Evolutionary conservation across 23 tunicate species (phyloP), one percentile per base, ranked within the genome.

Genomic region (Pegea sp.): DNA sequence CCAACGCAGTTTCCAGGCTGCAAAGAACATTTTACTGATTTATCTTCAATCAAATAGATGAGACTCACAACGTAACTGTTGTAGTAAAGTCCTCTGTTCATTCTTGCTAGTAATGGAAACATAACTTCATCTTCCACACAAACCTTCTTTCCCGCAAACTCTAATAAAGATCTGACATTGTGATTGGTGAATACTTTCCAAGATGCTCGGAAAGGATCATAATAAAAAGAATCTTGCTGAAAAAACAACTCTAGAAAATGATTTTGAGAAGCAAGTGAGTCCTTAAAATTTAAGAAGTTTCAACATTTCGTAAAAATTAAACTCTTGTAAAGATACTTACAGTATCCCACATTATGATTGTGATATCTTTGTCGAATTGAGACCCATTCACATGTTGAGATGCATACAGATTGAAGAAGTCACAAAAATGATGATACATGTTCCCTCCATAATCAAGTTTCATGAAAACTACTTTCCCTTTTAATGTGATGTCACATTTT

Each of bases 391-490:
- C 63, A 44, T 84, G 72, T 34, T 84, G 95, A n/a, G 95, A 57
- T 16, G 69, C 31, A 58, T 84, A 84, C 27, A 84, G 71, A 59
- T 84, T 84, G 72, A 84, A 84, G 52, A 84, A 84, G 44, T 84
- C 86, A 61, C 95, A 84, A 64, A 84, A 84, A 53, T 84, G 95
- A 56, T 84, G 95, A 51, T 77, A 84, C 71, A 84, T 68, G 58
- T 84, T 84, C 3, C 80, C 75, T 2, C 95, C 95, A 27, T 33
- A 75, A 49, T 84, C 95, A 32, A 84, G 29, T 61, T 84, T 84
- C 84, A 84, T 84, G 31, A 84, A 73, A 21, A 84, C 64, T 29
- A 77, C 72, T 7, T 77, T 57, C 11, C 58, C 33, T 28, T 84
- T 65, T 3, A 84, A 55, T 22, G 53, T 42, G 50, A 84, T 53